Evolutionary conservation across 1,140 invertebrate species (phyloP).

Genomic region (Globodera ellingtonae): DNA sequence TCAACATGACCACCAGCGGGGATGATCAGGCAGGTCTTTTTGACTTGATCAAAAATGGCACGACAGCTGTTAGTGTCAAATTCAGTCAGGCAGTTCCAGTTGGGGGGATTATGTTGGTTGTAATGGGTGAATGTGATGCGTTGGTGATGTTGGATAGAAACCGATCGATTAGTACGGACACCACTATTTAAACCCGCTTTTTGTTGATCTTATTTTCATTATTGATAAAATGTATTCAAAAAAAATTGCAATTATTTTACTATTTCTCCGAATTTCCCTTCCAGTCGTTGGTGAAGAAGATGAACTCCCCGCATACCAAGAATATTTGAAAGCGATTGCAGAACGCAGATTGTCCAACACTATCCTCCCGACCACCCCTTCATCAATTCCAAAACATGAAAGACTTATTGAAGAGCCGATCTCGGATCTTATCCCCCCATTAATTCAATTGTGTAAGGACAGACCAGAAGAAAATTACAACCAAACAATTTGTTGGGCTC

Average conservation of each 20-base stretch:
- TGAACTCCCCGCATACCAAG: too few relatives aligned
- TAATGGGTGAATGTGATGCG: conserved; percentile 1
- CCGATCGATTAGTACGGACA: not conserved
- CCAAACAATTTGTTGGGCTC: not conserved
- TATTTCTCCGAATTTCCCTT: too few relatives aligned
- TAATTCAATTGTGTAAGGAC: not conserved
- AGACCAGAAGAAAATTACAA: not conserved
- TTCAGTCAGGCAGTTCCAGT: conserved; percentile 19
- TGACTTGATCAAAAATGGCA: conserved; percentile 27
- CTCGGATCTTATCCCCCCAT: not conserved
- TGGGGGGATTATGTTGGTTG: conserved; percentile 25
- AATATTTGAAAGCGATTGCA: too few relatives aligned
- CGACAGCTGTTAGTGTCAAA: conserved; percentile 29
- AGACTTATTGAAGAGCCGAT: not conserved
- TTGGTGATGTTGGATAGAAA: conserved; percentile 27
- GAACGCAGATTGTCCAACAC: too few relatives aligned
- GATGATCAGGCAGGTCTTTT: conserved; percentile 17
- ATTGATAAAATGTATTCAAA: too few relatives aligned
- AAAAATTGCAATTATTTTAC: too few relatives aligned
- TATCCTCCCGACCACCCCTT: too few relatives aligned
- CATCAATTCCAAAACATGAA: not conserved
- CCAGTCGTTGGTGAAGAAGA: too few relatives aligned
- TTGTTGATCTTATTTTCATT: too few relatives aligned
- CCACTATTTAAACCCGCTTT: not conserved
- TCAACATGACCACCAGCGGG: conserved; percentile 13